Evolutionary conservation across 2,797 vertebrate genomes (phyloP).

Genomic region (Alcedo quadribrachys): DNA sequence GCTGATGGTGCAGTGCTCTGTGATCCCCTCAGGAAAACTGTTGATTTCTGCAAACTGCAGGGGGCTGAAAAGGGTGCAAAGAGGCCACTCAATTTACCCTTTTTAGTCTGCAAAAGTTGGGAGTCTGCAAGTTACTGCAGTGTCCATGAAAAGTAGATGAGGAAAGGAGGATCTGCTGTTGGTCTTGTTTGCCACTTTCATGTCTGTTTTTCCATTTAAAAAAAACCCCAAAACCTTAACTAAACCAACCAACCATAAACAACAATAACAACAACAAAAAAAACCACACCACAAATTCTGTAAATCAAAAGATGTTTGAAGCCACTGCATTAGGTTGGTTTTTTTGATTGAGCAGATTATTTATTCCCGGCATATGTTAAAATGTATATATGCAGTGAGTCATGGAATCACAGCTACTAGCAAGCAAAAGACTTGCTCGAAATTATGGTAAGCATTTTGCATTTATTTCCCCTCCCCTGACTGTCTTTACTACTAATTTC

Average conservation of each 20-base stretch:
- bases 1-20: background rate
- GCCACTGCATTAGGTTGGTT: background rate
- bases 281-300: background rate
- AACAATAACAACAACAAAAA: too few species aligned
- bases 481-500: constrained; percentile 27
- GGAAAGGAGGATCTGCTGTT: background rate
- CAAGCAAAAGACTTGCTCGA: background rate
- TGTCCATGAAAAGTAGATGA: background rate
- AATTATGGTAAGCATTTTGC: background rate
- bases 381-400: background rate
- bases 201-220: background rate
- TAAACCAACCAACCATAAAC: too few species aligned
- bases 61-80: rapidly evolving
- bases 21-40: background rate
- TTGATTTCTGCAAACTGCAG: background rate
- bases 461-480: background rate
- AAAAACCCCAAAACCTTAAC: background rate
- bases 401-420: background rate
- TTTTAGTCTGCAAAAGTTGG: background rate
- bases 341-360: background rate
- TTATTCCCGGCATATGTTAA: background rate
- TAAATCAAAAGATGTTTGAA: background rate
- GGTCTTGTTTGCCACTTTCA: background rate
- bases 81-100: background rate
- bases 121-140: background rate